Evolutionary conservation across 2,113 vertebrate genomes (phyloP).

Genomic region (Vimba vimba): DNA sequence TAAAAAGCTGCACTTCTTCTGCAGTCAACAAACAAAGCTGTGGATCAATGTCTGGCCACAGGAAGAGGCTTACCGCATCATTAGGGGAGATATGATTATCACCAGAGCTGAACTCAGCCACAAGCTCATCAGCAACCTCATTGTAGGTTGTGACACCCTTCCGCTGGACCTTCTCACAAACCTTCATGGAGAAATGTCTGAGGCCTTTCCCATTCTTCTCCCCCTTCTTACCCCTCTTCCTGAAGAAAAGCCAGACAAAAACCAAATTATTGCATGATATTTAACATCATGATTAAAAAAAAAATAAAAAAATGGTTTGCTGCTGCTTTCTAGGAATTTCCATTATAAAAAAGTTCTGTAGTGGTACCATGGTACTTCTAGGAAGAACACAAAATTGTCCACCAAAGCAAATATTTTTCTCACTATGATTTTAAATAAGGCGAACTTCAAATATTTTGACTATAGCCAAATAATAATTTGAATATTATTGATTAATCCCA

Average conservation of each 20-base stretch:
- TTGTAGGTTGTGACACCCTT: constrained; percentile 99
- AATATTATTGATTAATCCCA: not conserved
- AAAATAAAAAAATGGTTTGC: not conserved
- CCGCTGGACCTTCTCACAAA: constrained; percentile 98
- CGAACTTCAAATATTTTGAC: not conserved
- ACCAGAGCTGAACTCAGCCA: constrained; percentile 95
- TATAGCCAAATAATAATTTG: not conserved
- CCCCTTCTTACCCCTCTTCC: constrained; percentile 96
- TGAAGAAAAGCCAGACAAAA: constrained; percentile 63
- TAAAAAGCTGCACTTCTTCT: not conserved
- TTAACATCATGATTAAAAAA: not conserved
- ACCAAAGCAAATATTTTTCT: not conserved
- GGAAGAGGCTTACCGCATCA: constrained; percentile 84
- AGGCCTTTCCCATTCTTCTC: constrained; percentile 98
- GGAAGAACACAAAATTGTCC: not conserved
- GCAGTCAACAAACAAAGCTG: constrained; percentile 9
- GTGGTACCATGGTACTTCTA: not conserved
- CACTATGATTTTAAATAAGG: not conserved
- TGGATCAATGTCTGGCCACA: constrained; percentile 6
- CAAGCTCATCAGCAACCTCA: constrained; percentile 97
- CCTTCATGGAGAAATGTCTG: constrained; percentile 99
- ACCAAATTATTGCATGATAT: not conserved
- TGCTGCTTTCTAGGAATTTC: not conserved
- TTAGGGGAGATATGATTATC: constrained; percentile 96
- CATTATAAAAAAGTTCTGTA: not conserved